Conservation (phyloP, 2,797 vertebrate genomes). For the Sebastes flavidus region DNA sequence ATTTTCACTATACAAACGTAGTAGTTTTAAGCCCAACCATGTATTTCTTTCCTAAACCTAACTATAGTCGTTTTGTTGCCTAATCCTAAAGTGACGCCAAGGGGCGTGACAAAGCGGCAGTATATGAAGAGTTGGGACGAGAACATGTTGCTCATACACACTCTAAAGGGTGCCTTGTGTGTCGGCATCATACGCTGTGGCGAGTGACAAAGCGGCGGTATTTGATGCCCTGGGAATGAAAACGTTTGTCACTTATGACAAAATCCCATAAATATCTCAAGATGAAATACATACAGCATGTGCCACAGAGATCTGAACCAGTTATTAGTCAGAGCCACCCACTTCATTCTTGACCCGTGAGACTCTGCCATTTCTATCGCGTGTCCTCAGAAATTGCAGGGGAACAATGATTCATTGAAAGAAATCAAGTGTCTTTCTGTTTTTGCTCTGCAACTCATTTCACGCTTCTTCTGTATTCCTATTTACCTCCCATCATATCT, state of each 20-base stretch:
- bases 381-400: constrained; percentile 12
- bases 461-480: constrained; percentile 9
- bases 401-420: constrained; percentile 50
- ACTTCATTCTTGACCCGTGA: constrained; percentile 55
- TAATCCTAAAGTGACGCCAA: no score
- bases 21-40: no score
- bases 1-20: no score
- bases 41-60: no score
- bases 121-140: no score
- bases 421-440: constrained; percentile 12
- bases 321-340: constrained; percentile 45
- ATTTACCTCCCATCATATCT: constrained; percentile 12
- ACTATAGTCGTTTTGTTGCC: no score
- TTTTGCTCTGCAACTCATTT: constrained; percentile 28
- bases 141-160: no score
- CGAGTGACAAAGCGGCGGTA: no score
- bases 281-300: not conserved
- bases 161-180: no score
- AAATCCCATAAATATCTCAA: not conserved
- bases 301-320: not conserved
- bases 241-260: not conserved
- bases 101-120: no score
- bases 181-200: no score
- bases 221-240: no score
- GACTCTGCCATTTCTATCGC: constrained; percentile 16